Percentiles rank a stretch among this genome's conserved stretches.
Conservation (phyloP, 2,113 vertebrate species). For the Corythornis cristatus region DNA sequence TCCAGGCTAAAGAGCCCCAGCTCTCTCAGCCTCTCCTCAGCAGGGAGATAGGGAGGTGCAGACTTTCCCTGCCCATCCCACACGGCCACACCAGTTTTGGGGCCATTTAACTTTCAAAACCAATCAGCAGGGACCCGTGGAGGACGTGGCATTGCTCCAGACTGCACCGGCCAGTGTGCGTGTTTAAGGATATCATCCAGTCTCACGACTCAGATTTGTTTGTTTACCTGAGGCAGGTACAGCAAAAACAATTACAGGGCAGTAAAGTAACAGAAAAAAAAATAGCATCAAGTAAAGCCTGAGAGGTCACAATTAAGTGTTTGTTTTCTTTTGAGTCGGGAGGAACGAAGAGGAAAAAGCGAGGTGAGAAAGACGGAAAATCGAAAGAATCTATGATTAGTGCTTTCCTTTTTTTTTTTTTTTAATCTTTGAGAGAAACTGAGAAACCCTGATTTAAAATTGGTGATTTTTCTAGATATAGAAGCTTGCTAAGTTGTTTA, state of each 20-base stretch:
- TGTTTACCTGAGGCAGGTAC: not conserved
- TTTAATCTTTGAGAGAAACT: not conserved
- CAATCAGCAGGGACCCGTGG: not conserved
- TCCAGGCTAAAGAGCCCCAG: too few species aligned
- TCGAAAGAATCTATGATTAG: not conserved
- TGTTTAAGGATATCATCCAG: not conserved
- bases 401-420: not conserved
- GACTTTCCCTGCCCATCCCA: not conserved
- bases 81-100: not conserved
- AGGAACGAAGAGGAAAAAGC: not conserved
- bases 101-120: not conserved
- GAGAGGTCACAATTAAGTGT: not conserved
- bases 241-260: not conserved
- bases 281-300: not conserved
- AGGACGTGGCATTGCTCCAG: not conserved
- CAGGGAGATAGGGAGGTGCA: fast-evolving
- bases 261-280: not conserved
- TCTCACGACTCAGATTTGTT: not conserved
- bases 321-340: not conserved
- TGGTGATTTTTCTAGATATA: not conserved
- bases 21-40: too few species aligned
- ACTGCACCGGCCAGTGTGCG: fast-evolving
- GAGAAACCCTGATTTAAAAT: not conserved
- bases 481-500: not conserved
- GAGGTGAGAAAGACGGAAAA: not conserved